Evolutionary conservation across 2,888 invertebrate genomes (phyloP).

Genomic region (Penaeus monodon): DNA sequence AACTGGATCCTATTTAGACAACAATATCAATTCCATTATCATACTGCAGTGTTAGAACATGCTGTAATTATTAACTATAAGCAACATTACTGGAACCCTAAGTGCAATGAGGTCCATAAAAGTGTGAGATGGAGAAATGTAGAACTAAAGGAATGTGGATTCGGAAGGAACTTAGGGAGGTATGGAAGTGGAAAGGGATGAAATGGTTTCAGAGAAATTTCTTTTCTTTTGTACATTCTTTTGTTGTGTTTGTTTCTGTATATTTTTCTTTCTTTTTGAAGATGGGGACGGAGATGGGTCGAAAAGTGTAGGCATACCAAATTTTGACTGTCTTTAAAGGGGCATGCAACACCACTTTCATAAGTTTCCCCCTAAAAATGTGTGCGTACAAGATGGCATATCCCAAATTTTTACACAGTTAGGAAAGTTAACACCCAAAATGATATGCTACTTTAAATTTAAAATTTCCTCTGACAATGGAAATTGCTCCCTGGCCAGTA

Average conservation of each 20-base stretch:
- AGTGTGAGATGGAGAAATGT: slow-evolving; percentile 49
- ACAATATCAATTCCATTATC: slow-evolving; percentile 59
- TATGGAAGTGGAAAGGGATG: slow-evolving; percentile 19
- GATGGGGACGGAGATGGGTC: slow-evolving; percentile 4
- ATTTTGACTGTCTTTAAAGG: slow-evolving; percentile 50
- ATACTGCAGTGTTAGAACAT: slow-evolving; percentile 62
- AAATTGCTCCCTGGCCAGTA: slow-evolving; percentile 54
- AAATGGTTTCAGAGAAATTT: slow-evolving; percentile 26
- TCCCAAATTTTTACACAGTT: slow-evolving; percentile 60
- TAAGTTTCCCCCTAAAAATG: slow-evolving; percentile 51
- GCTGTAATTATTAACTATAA: slow-evolving; percentile 58
- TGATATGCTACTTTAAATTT: slow-evolving; percentile 44
- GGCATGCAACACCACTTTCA: slow-evolving; percentile 62
- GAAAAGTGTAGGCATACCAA: slow-evolving; percentile 49
- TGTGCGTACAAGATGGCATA: slow-evolving; percentile 53
- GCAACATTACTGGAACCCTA: slow-evolving; percentile 61
- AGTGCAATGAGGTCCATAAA: slow-evolving; percentile 55
- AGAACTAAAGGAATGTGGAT: neutral
- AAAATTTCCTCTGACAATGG: slow-evolving; percentile 53
- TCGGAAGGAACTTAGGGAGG: slow-evolving; percentile 31
- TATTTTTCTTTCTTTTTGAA: slow-evolving; percentile 1
- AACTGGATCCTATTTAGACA: slow-evolving; percentile 57
- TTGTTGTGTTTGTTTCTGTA: too few relatives aligned
- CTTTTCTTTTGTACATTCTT: too few relatives aligned
- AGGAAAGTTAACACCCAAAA: slow-evolving; percentile 46